Base-by-base conservation (phyloP, 1,140 invertebrate species). In the Anastrepha obliqua region DNA sequence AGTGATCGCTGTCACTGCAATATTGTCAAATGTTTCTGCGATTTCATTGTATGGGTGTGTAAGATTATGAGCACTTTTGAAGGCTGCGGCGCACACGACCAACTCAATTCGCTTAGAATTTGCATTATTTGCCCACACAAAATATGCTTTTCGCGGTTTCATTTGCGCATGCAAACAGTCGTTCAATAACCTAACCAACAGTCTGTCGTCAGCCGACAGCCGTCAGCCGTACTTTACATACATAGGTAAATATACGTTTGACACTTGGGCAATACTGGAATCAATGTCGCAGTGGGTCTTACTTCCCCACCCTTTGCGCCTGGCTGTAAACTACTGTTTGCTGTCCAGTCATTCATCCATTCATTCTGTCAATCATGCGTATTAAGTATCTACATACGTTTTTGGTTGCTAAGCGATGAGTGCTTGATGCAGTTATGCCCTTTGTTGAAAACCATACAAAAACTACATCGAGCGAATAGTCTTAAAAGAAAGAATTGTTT, bases 111-210 rank as follows among this genome's bases (percentile, higher is more conserved):
- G n/a, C 20, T 81, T 55, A 81, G 74, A 81, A 81, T 81, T 81
- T 81, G 74, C 74, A 81, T 51, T 81, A n/a, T 81, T 81, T 55
- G 9, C 74, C 74, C 74, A 81, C 74, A 55, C 74, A 81, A 55
- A 58, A 58, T 81, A 17, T 81, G 74, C 44, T 20, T 81, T 81
- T 9, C 8, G 47, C 47, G 15, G 20, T 58, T 44, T 81, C 74
- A 81, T 81, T 55, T 81, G 74, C n/a, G n/a, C 74, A 81, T 51
- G 74, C 74, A 81, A 81, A 55, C 74, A 55, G 74, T 17, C 74
- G 47, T 51, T 81, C 74, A 81, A 81, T 81, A 81, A 81, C 74
- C 74, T 8, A 81, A 55, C 47, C 47, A 74, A 74, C 17, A 20
- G 74, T 81, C 7, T 55, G 42, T 39, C 74, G 74, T 3, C 74